A percentile compares a stretch with the other conserved stretches of the same genome.
Conservation (phyloP, 1,140 invertebrate species). For the Platyscapa corneri region DNA sequence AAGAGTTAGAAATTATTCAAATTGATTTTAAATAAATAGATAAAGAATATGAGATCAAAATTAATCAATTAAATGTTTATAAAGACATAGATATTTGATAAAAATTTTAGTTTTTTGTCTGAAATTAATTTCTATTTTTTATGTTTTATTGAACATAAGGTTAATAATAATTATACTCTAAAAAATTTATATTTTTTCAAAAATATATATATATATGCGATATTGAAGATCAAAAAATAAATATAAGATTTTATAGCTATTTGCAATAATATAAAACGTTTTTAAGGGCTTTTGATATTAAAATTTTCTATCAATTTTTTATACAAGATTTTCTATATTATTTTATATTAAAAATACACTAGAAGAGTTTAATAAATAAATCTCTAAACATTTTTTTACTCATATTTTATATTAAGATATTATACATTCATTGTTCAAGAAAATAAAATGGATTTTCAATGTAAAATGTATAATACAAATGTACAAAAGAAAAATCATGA, state of each 20-base stretch:
- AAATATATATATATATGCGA: no score
- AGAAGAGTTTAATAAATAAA: neutral
- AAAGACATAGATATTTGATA: no score
- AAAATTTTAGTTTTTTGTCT: neutral
- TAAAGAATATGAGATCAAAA: no score
- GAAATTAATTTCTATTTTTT: neutral
- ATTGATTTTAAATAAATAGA: no score
- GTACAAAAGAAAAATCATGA: neutral
- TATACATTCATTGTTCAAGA: neutral
- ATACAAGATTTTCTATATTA: conserved; percentile 36
- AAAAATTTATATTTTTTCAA: no score
- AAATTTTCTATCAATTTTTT: conserved; percentile 44
- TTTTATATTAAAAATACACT: conserved; percentile 26
- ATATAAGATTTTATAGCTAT: neutral
- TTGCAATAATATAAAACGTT: neutral
- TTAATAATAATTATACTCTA: no score
- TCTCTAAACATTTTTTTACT: neutral
- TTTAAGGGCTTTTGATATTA: neutral
- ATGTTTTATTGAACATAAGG: no score
- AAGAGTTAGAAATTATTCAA: no score
- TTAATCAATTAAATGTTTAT: no score
- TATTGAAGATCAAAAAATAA: neutral
- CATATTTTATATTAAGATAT: neutral
- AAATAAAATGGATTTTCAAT: neutral
- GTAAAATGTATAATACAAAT: neutral